Percentiles rank a stretch among this genome's conserved stretches.
phyloP scores from a whole-genome alignment of 2,113 vertebrate genomes.

The Ceyx cyanopectus region DNA sequence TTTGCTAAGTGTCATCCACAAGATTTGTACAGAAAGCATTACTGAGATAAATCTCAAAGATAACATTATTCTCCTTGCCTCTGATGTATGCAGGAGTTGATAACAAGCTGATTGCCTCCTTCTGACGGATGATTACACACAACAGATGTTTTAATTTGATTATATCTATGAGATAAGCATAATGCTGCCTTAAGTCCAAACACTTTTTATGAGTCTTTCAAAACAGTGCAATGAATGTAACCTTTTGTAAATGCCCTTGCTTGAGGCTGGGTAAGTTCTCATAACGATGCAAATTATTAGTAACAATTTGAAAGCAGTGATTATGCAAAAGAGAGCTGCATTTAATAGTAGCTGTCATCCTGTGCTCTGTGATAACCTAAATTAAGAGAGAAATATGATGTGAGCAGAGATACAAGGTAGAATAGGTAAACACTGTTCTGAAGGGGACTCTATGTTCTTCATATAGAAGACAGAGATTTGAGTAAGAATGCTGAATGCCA shows the following conservation, averaged over 20 bases:
- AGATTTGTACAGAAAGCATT: constrained; percentile 38
- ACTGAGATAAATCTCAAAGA: constrained; percentile 28
- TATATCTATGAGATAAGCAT: constrained; percentile 63
- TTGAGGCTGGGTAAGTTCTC: background rate
- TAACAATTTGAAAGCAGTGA: constrained; percentile 26
- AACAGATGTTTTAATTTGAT: constrained; percentile 64
- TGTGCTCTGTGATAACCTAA: background rate
- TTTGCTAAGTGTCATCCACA: constrained; percentile 38
- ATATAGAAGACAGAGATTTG: background rate
- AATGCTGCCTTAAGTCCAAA: constrained; percentile 44
- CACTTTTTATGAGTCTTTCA: constrained; percentile 28
- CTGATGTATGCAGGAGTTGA: constrained; percentile 19
- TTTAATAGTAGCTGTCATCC: constrained; percentile 14
- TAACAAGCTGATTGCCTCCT: constrained; percentile 37
- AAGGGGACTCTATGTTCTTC: background rate
- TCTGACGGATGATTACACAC: constrained; percentile 8
- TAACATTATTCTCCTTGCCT: constrained; percentile 52
- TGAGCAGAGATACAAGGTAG: background rate
- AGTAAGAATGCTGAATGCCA: background rate
- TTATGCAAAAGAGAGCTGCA: constrained; percentile 20
- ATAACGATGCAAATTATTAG: constrained; percentile 64
- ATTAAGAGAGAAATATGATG: background rate
- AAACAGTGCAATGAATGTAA: constrained; percentile 33
- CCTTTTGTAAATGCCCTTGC: constrained; percentile 66
- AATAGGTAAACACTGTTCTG: background rate